phyloP scores from a whole-genome alignment of 2,113 vertebrate genomes.

The rabbit (Oryctolagus cuniculus) region mOryCun1.1 NC_091436.1:13595501-13596000 shows the following conservation, averaged over 20 bases:
- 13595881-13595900: background rate
- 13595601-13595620: background rate
- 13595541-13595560: background rate
- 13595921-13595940: background rate
- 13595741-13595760: constrained; percentile 61
- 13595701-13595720: constrained; percentile 61
- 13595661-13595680: constrained; percentile 32
- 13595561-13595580: background rate
- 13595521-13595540: background rate
- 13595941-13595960: background rate
- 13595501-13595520: background rate
- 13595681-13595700: constrained; percentile 35
- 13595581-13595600: background rate
- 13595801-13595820: constrained; percentile 42
- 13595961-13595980: background rate
- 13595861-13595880: background rate
- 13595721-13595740: constrained; percentile 47
- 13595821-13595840: constrained; percentile 39
- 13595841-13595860: background rate
- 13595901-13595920: background rate
- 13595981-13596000: background rate
- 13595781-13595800: background rate
- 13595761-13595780: constrained; percentile 51
- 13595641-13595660: constrained; percentile 59
- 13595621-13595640: background rate